These are phyloP conservation scores for Trypoxylus dichotomus DNA, from an alignment of 1,140 invertebrate genomes.

Conservation along the genomic window DNA sequence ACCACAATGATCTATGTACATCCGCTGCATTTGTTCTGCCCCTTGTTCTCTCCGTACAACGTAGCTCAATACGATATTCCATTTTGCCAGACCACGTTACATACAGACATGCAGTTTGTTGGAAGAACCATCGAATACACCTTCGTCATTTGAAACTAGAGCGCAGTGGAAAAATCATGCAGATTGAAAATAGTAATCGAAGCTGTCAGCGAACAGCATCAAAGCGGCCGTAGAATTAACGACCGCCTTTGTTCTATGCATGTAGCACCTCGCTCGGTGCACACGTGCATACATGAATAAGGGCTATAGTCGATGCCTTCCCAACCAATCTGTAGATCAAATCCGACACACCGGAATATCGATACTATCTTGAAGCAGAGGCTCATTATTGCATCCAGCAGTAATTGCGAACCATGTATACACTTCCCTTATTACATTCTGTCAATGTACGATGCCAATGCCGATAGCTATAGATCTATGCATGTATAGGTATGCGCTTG, in stretches of 20 bases:
- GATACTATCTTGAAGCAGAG: neutral
- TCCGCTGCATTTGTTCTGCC: neutral
- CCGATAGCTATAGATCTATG: neutral
- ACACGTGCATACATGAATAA: too few relatives aligned
- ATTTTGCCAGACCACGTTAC: neutral
- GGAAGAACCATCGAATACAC: too few relatives aligned
- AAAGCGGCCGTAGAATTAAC: too few relatives aligned
- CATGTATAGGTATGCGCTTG: neutral
- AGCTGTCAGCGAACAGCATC: too few relatives aligned
- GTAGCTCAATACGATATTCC: neutral
- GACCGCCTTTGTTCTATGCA: too few relatives aligned
- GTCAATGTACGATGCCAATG: neutral
- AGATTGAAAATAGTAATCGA: too few relatives aligned
- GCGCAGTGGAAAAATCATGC: too few relatives aligned
- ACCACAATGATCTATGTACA: neutral
- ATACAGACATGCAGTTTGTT: too few relatives aligned
- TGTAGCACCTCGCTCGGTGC: too few relatives aligned
- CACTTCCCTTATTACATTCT: neutral
- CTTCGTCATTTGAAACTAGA: too few relatives aligned
- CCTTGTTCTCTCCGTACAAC: neutral
- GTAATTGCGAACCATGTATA: neutral
- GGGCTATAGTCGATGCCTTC: too few relatives aligned
- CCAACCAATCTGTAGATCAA: neutral
- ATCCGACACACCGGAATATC: neutral
- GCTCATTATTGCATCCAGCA: neutral